Base-by-base conservation (phyloP, 2,888 invertebrate genomes). In the Campaea margaritaria region DNA sequence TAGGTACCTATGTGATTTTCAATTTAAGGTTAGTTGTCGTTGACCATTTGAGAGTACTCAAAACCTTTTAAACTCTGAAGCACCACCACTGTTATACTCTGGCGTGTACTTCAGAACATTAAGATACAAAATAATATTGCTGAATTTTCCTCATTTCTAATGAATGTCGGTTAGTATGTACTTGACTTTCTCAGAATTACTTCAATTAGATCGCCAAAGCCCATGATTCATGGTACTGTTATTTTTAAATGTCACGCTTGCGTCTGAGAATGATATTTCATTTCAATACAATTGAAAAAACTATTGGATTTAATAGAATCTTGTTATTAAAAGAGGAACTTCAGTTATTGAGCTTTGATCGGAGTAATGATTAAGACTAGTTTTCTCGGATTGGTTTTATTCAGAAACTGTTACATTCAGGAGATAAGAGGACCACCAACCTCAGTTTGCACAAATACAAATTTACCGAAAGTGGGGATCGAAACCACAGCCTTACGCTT, bases 131-230 rank as follows among this genome's bases (percentile, higher is more conserved):
- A 55, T 36, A 46, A 45, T 38, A 27, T n/a, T 41, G 15, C 15
- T 31, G 9, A 12, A 45, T 56, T 61, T 55, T 61, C 60, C 60
- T 61, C 60, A 61, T 56, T 56, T 61, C 55, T 56, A 61, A 47
- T 51, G 34, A 53, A 16, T 13, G 41, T 15, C 42, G 47, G 10
- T 21, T 39, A 15, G 34, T 36, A 31, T 1, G 31, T 31, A 31
- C 31, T 16, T 13, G 27, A 47, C 43, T 52, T 61, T 61, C 51
- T 55, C 42, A 51, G 60, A 55, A 60, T 55, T 13, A 28, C 21
- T 50, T 43, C 44, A 60, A 54, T 55, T 46, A 45, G 45, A 59
- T 54, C 36, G 45, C 46, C 34, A 42, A 34, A 36, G 7, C 12
- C 10, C 5, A n/a, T 12, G n/a, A 36, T 36, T 12, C 36, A 36